These are phyloP conservation scores for Meloe dianella DNA, from an alignment of 2,888 invertebrate species.

Conservation along the genomic window DNA sequence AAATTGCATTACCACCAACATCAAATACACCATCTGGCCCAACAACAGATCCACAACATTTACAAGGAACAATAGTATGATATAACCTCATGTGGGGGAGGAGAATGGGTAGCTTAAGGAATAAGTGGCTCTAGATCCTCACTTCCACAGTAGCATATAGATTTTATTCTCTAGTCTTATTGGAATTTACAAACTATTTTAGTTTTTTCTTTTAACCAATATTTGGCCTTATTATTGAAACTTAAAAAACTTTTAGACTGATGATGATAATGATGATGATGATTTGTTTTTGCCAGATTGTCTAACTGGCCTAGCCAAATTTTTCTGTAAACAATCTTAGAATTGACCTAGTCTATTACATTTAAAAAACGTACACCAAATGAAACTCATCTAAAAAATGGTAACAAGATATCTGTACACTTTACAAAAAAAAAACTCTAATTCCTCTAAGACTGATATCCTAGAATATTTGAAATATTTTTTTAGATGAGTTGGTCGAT, in stretches of 20 bases:
- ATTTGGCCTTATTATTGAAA: conserved; percentile 54
- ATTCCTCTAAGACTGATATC: conserved; percentile 25
- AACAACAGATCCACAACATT: conserved; percentile 71
- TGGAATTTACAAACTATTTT: neutral
- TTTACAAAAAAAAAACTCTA: neutral
- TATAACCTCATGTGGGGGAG: conserved; percentile 94
- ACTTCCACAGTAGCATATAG: conserved; percentile 49
- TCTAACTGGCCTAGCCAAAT: conserved; percentile 49
- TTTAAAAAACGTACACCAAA: conserved; percentile 25
- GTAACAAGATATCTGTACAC: neutral
- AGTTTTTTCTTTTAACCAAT: conserved; percentile 39
- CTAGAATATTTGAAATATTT: conserved; percentile 7
- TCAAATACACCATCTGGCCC: conserved; percentile 53
- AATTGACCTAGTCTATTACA: neutral
- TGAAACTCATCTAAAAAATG: conserved; percentile 28
- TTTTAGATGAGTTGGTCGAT: conserved; percentile 24
- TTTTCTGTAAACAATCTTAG: conserved; percentile 39
- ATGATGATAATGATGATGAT: conserved; percentile 44
- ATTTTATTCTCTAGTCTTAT: conserved; percentile 3
- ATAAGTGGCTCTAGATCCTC: conserved; percentile 73
- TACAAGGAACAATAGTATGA: conserved; percentile 94
- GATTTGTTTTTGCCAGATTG: conserved; percentile 31
- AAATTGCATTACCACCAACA: conserved; percentile 53
- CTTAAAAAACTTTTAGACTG: conserved; percentile 54
- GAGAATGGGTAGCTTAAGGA: conserved; percentile 80